Evolutionary conservation across 2,888 invertebrate genomes (phyloP).

Genomic region (Dastarcus helophoroides): DNA sequence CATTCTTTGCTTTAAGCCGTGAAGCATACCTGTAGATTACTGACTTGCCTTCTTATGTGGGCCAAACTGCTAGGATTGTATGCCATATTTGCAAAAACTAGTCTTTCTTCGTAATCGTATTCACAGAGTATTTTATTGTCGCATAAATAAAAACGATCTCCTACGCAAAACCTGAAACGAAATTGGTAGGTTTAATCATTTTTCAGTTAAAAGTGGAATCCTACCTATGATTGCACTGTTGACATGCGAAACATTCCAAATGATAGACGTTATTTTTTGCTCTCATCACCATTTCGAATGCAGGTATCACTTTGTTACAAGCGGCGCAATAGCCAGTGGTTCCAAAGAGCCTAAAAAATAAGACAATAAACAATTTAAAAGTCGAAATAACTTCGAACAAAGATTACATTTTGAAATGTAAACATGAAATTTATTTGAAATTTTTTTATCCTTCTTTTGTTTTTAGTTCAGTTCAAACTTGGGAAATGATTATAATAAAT

Average conservation of each 20-base stretch:
- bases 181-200: too few species aligned
- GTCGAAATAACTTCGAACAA: background rate
- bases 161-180: constrained; percentile 79
- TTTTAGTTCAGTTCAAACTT: too few species aligned
- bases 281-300: constrained; percentile 93
- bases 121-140: constrained; percentile 92
- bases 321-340: constrained; percentile 85
- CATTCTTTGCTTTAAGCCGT: too few species aligned
- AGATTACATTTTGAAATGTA: background rate
- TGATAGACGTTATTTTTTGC: constrained; percentile 88
- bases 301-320: constrained; percentile 85
- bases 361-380: constrained; percentile 5
- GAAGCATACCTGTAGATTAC: constrained; percentile 41
- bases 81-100: constrained; percentile 83
- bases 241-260: constrained; percentile 89
- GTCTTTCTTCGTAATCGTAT: constrained; percentile 85
- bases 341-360: constrained; percentile 65
- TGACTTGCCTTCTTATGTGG: constrained; percentile 76
- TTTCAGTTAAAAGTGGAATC: too few species aligned
- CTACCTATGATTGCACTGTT: constrained; percentile 89
- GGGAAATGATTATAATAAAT: too few species aligned
- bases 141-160: constrained; percentile 84
- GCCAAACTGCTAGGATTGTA: constrained; percentile 77
- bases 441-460: too few species aligned
- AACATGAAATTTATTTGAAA: too few species aligned